Percentiles rank a stretch among this genome's conserved stretches.
Evolutionary conservation across 2,113 vertebrate species (phyloP).

Genomic region (Mesoclemmys tuberculata): DNA sequence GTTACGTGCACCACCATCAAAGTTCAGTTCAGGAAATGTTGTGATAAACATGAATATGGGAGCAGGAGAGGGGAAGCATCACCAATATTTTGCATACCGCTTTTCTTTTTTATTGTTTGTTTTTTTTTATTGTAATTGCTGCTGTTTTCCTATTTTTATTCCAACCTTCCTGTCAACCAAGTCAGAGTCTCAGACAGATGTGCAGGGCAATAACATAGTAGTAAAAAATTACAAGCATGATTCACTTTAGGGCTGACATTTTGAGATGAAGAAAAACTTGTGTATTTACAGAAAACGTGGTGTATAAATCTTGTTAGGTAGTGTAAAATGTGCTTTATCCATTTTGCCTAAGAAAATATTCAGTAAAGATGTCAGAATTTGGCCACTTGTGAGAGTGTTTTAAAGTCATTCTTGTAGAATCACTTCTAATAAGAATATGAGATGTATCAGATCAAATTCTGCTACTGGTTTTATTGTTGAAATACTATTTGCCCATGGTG

Average conservation of each 20-base stretch:
- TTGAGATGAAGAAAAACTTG: slow-evolving; percentile 43
- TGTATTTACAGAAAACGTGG: slow-evolving; percentile 57
- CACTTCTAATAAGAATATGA: slow-evolving; percentile 7
- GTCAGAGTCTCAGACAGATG: slow-evolving; percentile 56
- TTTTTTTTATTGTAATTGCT: slow-evolving; percentile 47
- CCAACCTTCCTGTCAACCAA: slow-evolving; percentile 35
- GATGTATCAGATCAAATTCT: slow-evolving; percentile 22
- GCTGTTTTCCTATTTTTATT: slow-evolving; percentile 61
- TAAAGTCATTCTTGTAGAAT: slow-evolving; percentile 26
- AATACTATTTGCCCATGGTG: slow-evolving; percentile 33
- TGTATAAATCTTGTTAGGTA: slow-evolving; percentile 8
- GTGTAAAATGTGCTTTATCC: slow-evolving; percentile 14
- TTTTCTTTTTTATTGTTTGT: not conserved
- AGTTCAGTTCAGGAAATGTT: not conserved
- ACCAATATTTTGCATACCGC: not conserved
- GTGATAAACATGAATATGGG: not conserved
- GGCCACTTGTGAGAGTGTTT: not conserved
- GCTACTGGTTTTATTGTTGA: slow-evolving; percentile 15
- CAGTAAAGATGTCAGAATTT: not conserved
- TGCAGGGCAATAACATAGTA: slow-evolving; percentile 39
- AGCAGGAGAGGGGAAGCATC: not conserved
- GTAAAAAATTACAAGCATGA: slow-evolving; percentile 54
- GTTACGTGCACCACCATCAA: not conserved
- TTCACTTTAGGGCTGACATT: slow-evolving; percentile 49
- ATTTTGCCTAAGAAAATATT: slow-evolving; percentile 18